phyloP scores from a whole-genome alignment of 2,888 invertebrate species.

The Melangyna quadrimaculata region DNA sequence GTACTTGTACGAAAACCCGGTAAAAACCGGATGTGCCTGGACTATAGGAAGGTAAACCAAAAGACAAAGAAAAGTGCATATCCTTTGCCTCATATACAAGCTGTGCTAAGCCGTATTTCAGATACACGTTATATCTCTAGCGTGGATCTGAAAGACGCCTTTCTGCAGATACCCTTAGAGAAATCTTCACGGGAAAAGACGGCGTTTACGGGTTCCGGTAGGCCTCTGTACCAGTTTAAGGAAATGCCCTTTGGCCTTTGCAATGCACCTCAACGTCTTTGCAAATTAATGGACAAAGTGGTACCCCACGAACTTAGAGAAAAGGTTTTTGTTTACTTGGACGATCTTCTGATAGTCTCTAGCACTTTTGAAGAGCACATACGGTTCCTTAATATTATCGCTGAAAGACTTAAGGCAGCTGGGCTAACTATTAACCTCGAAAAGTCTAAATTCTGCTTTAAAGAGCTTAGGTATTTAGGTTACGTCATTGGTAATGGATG shows the following conservation, averaged over 20 bases:
- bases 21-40: conserved; percentile 73
- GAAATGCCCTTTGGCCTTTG: conserved; percentile 59
- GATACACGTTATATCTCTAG: conserved; percentile 63
- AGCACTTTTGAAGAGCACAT: conserved; percentile 45
- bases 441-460: conserved; percentile 44
- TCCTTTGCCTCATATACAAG: conserved; percentile 67
- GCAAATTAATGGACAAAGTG: conserved; percentile 51
- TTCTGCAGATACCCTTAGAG: conserved; percentile 23
- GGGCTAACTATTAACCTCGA: conserved; percentile 41
- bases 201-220: conserved; percentile 73
- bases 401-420: conserved; percentile 12
- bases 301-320: conserved; percentile 36
- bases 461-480: conserved; percentile 31
- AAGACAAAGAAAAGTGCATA: conserved; percentile 68
- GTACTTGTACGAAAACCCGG: conserved; percentile 73
- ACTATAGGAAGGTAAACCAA: conserved; percentile 74
- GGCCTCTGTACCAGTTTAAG: conserved; percentile 51
- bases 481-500: conserved; percentile 36
- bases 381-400: neutral
- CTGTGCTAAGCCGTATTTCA: conserved; percentile 69
- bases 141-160: conserved; percentile 68
- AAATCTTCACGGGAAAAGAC: conserved; percentile 52
- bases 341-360: conserved; percentile 40
- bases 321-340: conserved; percentile 63
- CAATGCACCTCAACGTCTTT: conserved; percentile 56